These are phyloP conservation scores for Cetoscarus ocellatus DNA, from an alignment of 2,797 vertebrate genomes.

Conservation along the genomic window DNA sequence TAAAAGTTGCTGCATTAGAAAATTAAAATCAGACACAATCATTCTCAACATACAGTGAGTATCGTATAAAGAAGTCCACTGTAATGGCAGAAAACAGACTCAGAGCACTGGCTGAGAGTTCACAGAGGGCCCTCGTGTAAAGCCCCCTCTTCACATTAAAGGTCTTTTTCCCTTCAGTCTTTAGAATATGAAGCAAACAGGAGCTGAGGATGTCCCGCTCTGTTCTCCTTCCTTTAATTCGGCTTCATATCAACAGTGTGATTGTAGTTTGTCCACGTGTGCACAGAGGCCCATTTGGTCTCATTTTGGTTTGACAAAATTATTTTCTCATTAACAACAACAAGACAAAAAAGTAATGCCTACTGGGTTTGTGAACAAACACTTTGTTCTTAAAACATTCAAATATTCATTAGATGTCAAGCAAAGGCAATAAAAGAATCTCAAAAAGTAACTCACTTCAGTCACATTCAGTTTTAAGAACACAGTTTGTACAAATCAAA, in stretches of 20 bases:
- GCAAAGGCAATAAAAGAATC: neutral
- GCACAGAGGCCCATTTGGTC: neutral
- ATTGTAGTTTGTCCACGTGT: neutral
- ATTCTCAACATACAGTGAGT: neutral
- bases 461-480: neutral
- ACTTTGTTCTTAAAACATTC: neutral
- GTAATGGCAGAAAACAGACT: neutral
- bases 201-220: constrained; percentile 1
- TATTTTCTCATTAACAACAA: neutral
- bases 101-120: neutral
- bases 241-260: neutral
- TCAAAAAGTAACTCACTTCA: neutral
- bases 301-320: constrained; percentile 14
- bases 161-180: neutral
- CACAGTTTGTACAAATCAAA: neutral
- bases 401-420: neutral
- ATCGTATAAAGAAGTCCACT: neutral
- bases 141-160: neutral
- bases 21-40: neutral
- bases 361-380: neutral
- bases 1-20: neutral
- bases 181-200: neutral
- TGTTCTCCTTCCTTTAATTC: neutral
- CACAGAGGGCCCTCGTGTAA: neutral
- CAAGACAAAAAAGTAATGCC: neutral